Evolutionary conservation across 2,888 invertebrate species (phyloP).

Genomic region (Mimas tiliae): DNA sequence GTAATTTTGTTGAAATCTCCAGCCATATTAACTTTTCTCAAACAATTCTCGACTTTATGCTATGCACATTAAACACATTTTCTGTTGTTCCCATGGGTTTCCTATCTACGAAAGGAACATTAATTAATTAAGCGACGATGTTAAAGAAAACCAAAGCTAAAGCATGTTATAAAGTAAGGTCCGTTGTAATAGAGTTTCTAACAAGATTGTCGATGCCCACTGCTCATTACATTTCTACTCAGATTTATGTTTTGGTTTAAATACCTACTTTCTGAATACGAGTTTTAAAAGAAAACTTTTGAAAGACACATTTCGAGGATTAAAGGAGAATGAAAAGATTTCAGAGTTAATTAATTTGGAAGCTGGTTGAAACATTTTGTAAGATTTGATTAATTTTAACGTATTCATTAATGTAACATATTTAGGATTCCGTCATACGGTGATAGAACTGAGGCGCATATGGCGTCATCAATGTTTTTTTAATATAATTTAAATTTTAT

Average conservation of each 20-base stretch:
- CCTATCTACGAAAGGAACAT: conserved; percentile 35
- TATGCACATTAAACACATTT: background rate
- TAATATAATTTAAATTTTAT: too few relatives aligned
- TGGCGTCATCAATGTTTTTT: too few relatives aligned
- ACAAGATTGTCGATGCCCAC: conserved; percentile 40
- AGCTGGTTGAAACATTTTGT: conserved; percentile 22
- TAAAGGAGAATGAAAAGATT: conserved; percentile 43
- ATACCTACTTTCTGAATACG: conserved; percentile 40
- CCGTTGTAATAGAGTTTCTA: conserved; percentile 45
- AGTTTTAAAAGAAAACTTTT: conserved; percentile 36
- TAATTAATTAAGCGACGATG: conserved; percentile 52
- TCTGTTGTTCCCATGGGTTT: conserved; percentile 18
- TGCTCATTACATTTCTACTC: conserved; percentile 37
- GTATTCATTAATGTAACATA: background rate
- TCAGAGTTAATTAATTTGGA: conserved; percentile 48
- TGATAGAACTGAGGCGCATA: too few relatives aligned
- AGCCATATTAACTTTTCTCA: conserved; percentile 6
- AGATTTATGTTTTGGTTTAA: conserved; percentile 40
- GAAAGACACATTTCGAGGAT: conserved; percentile 34
- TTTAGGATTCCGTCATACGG: too few relatives aligned
- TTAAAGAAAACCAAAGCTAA: conserved; percentile 48
- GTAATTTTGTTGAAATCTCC: conserved; percentile 30
- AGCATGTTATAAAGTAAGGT: conserved; percentile 47
- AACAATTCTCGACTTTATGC: conserved; percentile 17
- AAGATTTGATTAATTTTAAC: background rate